Evolutionary conservation across 2,797 vertebrate species (phyloP).

Genomic region (Enoplosus armatus): DNA sequence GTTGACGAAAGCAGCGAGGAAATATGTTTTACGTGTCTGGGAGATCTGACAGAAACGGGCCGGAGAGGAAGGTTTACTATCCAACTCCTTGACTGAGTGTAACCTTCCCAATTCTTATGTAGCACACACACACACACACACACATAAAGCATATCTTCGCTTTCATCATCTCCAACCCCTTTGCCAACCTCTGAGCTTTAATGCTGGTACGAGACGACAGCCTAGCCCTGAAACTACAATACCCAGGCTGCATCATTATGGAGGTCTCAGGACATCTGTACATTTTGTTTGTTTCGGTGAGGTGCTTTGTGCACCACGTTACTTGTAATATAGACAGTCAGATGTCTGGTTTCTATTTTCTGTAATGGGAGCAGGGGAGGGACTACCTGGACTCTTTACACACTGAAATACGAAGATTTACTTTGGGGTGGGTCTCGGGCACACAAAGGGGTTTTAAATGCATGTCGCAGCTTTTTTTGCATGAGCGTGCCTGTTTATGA

Average conservation of each 20-base stretch:
- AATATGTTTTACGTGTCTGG: neutral
- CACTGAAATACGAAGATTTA: constrained; percentile 22
- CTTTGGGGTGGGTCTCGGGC: neutral
- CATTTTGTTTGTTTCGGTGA: constrained; percentile 28
- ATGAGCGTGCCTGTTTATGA: constrained; percentile 86
- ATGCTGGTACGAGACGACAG: constrained; percentile 33
- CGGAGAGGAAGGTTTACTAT: constrained; percentile 14
- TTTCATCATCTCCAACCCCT: constrained; percentile 35
- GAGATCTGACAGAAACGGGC: neutral
- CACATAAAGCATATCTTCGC: constrained; percentile 1
- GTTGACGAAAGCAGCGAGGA: constrained; percentile 25
- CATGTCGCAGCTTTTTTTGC: constrained; percentile 85
- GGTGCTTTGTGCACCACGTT: constrained; percentile 42
- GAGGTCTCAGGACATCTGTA: constrained; percentile 59
- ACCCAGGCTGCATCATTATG: constrained; percentile 42
- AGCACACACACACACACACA: constrained; percentile 48
- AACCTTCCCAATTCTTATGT: constrained; percentile 60
- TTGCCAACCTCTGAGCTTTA: constrained; percentile 32
- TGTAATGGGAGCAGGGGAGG: constrained; percentile 55
- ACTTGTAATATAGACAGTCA: constrained; percentile 68
- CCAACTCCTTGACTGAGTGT: neutral
- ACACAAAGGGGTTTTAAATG: constrained; percentile 63
- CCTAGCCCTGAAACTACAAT: constrained; percentile 18
- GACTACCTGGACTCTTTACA: constrained; percentile 36
- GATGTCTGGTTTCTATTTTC: constrained; percentile 79